Conservation (phyloP, 2,888 invertebrate species). For the Ophraella communa region DNA sequence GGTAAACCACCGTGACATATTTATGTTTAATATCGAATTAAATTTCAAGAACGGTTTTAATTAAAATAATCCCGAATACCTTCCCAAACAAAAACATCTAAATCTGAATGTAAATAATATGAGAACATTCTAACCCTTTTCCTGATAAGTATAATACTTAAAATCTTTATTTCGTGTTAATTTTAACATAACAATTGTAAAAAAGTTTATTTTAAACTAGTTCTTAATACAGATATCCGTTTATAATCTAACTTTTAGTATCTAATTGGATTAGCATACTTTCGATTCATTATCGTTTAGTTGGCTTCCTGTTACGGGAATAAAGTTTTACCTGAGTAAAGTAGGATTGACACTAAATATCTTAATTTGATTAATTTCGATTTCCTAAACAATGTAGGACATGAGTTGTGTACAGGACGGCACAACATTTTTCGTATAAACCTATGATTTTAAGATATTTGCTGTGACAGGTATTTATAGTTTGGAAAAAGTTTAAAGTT, state of each 20-base stretch:
- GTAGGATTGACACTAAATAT: not conserved
- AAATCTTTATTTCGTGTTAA: not conserved
- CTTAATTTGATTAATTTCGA: not conserved
- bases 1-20: no score
- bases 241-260: slow-evolving; percentile 5
- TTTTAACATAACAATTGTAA: no score
- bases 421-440: no score
- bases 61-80: not conserved
- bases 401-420: no score
- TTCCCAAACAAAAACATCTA: not conserved
- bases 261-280: slow-evolving; percentile 21
- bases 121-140: not conserved
- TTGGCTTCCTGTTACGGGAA: slow-evolving; percentile 6
- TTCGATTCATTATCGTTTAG: slow-evolving; percentile 5
- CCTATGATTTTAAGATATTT: no score
- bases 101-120: not conserved
- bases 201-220: not conserved
- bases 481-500: no score
- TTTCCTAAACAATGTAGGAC: not conserved
- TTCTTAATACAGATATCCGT: not conserved
- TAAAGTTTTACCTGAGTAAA: not conserved
- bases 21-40: not conserved
- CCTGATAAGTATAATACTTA: not conserved
- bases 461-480: no score
- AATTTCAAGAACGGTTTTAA: not conserved